Conservation (phyloP, 2,113 vertebrate species). For the Neopipo cinnamomea region DNA sequence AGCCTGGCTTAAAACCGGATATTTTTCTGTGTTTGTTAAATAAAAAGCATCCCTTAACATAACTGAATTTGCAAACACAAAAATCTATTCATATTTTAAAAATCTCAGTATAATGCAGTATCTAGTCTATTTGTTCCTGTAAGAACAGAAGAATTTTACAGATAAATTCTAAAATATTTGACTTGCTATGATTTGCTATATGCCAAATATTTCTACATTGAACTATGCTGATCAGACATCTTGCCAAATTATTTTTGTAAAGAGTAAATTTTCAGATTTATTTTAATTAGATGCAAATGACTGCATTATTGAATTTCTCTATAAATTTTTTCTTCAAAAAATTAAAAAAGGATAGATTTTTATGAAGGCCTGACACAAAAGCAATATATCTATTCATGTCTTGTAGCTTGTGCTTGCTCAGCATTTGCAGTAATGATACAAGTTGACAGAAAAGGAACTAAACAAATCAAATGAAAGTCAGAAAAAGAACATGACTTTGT, state of each 20-base stretch:
- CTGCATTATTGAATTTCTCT: neutral
- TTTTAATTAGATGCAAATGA: neutral
- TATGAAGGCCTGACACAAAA: neutral
- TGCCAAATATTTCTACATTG: neutral
- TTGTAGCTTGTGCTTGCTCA: neutral
- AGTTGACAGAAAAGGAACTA: neutral
- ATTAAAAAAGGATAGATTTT: neutral
- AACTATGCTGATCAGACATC: neutral
- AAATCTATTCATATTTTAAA: neutral
- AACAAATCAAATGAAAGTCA: neutral
- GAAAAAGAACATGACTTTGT: neutral
- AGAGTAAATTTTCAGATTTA: neutral
- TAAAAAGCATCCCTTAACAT: neutral
- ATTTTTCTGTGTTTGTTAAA: neutral
- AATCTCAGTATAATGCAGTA: neutral
- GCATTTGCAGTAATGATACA: neutral
- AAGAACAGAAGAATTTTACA: neutral
- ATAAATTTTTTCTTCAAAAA: neutral
- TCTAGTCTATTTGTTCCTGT: neutral
- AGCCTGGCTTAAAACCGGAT: neutral
- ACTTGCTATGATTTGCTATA: neutral
- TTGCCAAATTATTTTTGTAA: neutral
- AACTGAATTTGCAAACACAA: neutral
- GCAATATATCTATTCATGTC: neutral
- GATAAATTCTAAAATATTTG: neutral